phyloP scores from a whole-genome alignment of 2,113 vertebrate species.

The Zosterops hypoxanthus region DNA sequence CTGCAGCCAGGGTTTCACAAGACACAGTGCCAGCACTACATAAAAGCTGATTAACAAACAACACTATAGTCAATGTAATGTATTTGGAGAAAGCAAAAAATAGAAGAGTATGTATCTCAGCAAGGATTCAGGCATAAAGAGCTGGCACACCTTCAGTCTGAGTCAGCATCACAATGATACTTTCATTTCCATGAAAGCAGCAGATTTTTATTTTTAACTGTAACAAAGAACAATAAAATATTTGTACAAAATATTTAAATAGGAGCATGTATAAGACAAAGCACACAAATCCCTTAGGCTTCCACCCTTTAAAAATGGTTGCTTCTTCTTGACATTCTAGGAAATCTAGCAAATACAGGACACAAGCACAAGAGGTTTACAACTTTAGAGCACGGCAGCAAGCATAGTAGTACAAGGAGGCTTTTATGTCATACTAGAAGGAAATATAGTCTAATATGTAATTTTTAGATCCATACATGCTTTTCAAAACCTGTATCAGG shows the following conservation, averaged over 20 bases:
- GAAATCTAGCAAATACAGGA: background rate
- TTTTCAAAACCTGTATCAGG: background rate
- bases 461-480: background rate
- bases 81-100: background rate
- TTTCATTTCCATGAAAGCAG: background rate
- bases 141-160: background rate
- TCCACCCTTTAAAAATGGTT: background rate
- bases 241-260: background rate
- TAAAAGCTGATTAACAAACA: constrained; percentile 55
- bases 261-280: background rate
- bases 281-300: background rate
- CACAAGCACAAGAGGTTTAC: background rate
- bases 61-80: constrained; percentile 2
- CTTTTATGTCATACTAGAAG: background rate
- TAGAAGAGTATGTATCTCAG: background rate
- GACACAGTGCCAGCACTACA: background rate
- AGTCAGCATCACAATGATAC: background rate
- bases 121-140: constrained; percentile 13
- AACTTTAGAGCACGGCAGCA: background rate
- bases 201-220: background rate
- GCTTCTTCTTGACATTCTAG: background rate
- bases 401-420: background rate
- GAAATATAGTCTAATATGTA: background rate
- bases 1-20: constrained; percentile 41
- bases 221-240: background rate